A percentile compares a stretch with the other conserved stretches of the same genome.
phyloP scores from a whole-genome alignment of 1,140 invertebrate species.

The Heliconius melpomene region DNA sequence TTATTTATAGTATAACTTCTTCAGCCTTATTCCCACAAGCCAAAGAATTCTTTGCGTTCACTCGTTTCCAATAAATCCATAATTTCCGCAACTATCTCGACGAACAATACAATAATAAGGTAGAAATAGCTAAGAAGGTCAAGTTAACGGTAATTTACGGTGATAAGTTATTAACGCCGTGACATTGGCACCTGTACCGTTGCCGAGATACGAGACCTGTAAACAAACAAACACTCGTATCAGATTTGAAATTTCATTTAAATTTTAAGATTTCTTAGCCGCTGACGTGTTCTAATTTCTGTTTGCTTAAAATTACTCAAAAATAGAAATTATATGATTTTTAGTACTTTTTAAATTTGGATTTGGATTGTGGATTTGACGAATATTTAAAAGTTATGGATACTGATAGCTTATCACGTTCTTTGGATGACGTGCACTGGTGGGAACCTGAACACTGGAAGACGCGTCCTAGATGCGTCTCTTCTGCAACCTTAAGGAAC shows the following conservation, averaged over 20 bases:
- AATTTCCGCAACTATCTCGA: background rate
- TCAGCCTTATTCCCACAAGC: background rate
- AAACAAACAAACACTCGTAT: conserved; percentile 56
- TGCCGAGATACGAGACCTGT: conserved; percentile 48
- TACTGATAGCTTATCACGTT: conserved; percentile 39
- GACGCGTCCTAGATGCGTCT: conserved; percentile 38
- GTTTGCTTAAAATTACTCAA: background rate
- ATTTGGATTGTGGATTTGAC: background rate
- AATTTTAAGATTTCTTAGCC: conserved; percentile 13
- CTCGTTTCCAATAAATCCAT: background rate
- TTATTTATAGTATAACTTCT: conserved; percentile 23
- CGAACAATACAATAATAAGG: background rate
- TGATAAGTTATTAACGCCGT: conserved; percentile 58
- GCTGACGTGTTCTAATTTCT: background rate
- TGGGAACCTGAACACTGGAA: conserved; percentile 64
- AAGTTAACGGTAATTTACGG: conserved; percentile 52
- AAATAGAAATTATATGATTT: background rate
- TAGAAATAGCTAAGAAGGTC: conserved; percentile 43
- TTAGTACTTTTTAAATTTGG: too few species aligned
- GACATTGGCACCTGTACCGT: conserved; percentile 67
- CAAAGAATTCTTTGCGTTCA: background rate
- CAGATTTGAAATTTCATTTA: conserved; percentile 36
- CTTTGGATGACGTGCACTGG: conserved; percentile 64
- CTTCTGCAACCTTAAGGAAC: conserved; percentile 56
- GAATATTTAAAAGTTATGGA: conserved; percentile 14